A percentile compares a stretch with the other conserved stretches of the same genome.
Conservation (phyloP, 2,888 invertebrate genomes). For the Acanthacorydalis orientalis region DNA sequence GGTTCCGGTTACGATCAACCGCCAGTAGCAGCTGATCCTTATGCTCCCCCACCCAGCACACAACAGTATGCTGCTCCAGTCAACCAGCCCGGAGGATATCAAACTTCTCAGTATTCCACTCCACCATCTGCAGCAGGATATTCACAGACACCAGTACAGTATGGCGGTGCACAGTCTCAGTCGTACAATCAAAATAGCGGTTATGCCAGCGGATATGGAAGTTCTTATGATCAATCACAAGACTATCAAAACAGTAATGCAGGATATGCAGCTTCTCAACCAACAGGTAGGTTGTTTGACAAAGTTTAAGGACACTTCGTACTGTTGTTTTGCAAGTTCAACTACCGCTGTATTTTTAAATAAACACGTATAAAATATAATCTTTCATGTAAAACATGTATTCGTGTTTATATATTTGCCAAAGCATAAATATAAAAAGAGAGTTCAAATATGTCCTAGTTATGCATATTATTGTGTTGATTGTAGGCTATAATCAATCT, state of each 20-base stretch:
- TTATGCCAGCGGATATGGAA: neutral
- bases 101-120: conserved; percentile 5
- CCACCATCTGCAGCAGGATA: conserved; percentile 3
- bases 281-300: too few relatives aligned
- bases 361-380: too few relatives aligned
- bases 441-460: conserved; percentile 2
- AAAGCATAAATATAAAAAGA: too few relatives aligned
- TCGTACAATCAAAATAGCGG: conserved; percentile 1
- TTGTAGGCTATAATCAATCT: conserved; percentile 3
- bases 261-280: too few relatives aligned
- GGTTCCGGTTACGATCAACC: conserved; percentile 3
- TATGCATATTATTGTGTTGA: conserved; percentile 6
- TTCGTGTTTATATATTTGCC: too few relatives aligned
- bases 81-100: conserved; percentile 2
- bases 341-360: too few relatives aligned
- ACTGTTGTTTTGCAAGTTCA: too few relatives aligned
- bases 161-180: neutral
- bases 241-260: conserved; percentile 2
- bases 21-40: conserved; percentile 2
- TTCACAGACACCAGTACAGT: conserved; percentile 1
- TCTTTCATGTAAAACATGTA: too few relatives aligned
- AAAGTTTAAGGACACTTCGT: too few relatives aligned
- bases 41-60: conserved; percentile 4
- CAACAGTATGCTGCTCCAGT: conserved; percentile 4
- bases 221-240: conserved; percentile 4